These are phyloP conservation scores for Nemoura dubitans DNA, from an alignment of 2,888 invertebrate species.

Conservation along the genomic window DNA sequence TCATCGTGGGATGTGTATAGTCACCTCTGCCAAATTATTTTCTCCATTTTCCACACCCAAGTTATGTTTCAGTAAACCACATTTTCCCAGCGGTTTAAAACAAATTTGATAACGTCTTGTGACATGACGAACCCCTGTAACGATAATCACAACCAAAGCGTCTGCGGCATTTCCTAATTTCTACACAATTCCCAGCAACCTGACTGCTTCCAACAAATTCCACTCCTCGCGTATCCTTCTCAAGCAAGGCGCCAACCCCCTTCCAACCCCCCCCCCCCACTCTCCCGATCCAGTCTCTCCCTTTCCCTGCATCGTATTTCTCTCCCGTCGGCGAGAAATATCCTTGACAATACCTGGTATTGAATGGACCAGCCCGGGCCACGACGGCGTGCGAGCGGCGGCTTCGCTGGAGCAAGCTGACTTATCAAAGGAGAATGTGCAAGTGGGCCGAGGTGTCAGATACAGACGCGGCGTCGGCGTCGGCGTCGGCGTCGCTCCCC, in stretches of 20 bases:
- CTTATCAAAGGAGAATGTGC: neutral
- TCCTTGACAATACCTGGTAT: conserved; percentile 3
- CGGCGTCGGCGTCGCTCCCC: neutral
- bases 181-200: no score
- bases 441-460: neutral
- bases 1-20: no score
- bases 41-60: no score
- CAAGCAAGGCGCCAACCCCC: neutral
- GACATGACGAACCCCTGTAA: no score
- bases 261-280: neutral
- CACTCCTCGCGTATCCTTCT: no score
- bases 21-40: no score
- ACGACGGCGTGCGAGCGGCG: neutral
- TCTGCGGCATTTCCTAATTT: no score
- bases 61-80: no score
- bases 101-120: no score
- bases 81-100: no score
- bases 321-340: neutral
- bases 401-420: neutral
- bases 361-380: neutral
- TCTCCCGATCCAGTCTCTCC: neutral
- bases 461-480: neutral
- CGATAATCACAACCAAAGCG: no score
- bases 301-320: neutral
- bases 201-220: no score